These are phyloP conservation scores for Tangara arthus DNA, from an alignment of 2,797 vertebrate genomes.

Conservation along the genomic window DNA sequence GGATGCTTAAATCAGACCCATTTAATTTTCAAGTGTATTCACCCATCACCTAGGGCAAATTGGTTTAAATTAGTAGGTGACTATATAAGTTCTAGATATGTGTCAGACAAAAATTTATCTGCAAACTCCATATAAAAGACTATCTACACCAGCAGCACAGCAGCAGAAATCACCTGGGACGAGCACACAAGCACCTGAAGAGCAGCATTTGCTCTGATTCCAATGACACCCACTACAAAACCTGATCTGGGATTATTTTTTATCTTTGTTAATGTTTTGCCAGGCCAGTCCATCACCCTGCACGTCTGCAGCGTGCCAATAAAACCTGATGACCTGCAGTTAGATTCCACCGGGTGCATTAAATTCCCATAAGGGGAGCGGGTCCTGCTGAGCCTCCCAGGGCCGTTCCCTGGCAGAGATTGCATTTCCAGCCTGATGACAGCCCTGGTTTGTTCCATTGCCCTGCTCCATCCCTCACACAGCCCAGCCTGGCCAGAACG, in stretches of 20 bases:
- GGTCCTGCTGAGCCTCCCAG: constrained; percentile 53
- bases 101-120: constrained; percentile 26
- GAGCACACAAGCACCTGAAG: background rate
- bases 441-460: background rate
- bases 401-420: constrained; percentile 41
- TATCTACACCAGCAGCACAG: background rate
- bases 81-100: constrained; percentile 23
- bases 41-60: constrained; percentile 48
- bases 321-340: constrained; percentile 68
- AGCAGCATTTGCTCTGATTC: background rate
- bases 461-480: constrained; percentile 7
- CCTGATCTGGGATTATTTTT: background rate
- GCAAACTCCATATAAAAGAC: background rate
- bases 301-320: constrained; percentile 38
- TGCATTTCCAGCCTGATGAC: constrained; percentile 60
- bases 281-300: constrained; percentile 54
- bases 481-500: background rate
- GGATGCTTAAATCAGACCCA: constrained; percentile 57
- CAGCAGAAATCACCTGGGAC: constrained; percentile 6
- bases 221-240: background rate
- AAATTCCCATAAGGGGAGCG: constrained; percentile 60
- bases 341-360: constrained; percentile 65
- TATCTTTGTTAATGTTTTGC: constrained; percentile 54
- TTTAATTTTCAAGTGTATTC: constrained; percentile 53
- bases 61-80: constrained; percentile 49